phyloP scores from a whole-genome alignment of 2,797 vertebrate species.

The Rhinichthys osculus region DNA sequence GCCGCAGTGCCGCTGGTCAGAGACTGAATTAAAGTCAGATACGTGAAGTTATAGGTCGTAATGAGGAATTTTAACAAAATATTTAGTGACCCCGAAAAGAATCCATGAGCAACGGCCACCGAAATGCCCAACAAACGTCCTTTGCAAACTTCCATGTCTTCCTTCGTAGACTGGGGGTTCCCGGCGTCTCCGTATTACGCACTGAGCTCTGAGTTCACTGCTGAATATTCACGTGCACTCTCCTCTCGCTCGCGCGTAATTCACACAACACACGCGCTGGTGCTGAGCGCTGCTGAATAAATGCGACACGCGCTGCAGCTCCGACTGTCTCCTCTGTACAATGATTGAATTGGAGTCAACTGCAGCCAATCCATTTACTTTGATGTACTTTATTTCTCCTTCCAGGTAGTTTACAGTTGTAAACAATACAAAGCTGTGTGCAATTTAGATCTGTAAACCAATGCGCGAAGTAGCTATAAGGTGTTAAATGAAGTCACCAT shows the following conservation, averaged over 20 bases:
- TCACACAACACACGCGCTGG: neutral
- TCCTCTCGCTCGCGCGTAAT: slow-evolving; percentile 45
- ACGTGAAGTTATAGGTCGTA: slow-evolving; percentile 87
- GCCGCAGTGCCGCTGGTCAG: slow-evolving; percentile 89
- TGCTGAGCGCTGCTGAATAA: slow-evolving; percentile 34
- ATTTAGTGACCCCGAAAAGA: slow-evolving; percentile 96
- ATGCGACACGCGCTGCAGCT: slow-evolving; percentile 52
- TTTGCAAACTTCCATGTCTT: slow-evolving; percentile 82
- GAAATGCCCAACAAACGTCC: slow-evolving; percentile 86
- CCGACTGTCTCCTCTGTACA: slow-evolving; percentile 15
- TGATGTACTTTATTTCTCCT: slow-evolving; percentile 28
- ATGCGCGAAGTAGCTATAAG: neutral
- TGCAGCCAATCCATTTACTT: slow-evolving; percentile 48
- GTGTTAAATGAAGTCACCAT: too few species aligned
- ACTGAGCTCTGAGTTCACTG: slow-evolving; percentile 14
- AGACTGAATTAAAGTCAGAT: slow-evolving; percentile 93
- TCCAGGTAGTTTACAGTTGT: neutral
- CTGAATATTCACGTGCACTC: slow-evolving; percentile 32
- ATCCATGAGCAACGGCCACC: slow-evolving; percentile 93
- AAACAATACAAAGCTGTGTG: neutral
- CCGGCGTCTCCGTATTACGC: slow-evolving; percentile 30
- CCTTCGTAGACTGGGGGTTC: slow-evolving; percentile 33
- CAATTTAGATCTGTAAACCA: neutral
- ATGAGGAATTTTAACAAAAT: slow-evolving; percentile 96
- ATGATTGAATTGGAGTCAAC: slow-evolving; percentile 39